Percentiles rank a stretch among this genome's conserved stretches.
These are phyloP conservation scores for Agrotis exclamationis DNA, from an alignment of 2,888 invertebrate genomes.

Conservation along the genomic window DNA sequence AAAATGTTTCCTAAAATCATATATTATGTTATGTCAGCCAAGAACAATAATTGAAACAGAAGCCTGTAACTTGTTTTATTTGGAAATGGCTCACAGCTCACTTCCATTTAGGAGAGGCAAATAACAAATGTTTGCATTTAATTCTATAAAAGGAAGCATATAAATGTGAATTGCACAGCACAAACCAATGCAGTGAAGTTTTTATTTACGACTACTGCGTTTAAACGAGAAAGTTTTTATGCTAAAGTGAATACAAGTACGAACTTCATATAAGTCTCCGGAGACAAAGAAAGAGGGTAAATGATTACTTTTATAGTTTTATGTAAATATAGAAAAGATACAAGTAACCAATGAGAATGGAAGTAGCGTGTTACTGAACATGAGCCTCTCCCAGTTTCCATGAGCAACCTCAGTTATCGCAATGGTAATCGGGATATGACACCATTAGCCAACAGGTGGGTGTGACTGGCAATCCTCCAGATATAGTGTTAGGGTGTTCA, in stretches of 20 bases:
- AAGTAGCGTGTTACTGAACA: constrained; percentile 26
- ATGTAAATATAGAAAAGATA: constrained; percentile 3
- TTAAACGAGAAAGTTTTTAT: constrained; percentile 46
- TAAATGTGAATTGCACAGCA: constrained; percentile 31
- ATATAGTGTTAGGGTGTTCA: constrained; percentile 30
- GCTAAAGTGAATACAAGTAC: constrained; percentile 28
- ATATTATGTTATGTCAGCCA: constrained; percentile 13
- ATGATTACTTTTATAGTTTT: constrained; percentile 9
- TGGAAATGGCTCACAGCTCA: constrained; percentile 32
- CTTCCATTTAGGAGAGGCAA: constrained; percentile 36
- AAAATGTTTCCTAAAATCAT: constrained; percentile 37
- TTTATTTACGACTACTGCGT: constrained; percentile 37
- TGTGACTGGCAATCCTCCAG: constrained; percentile 46
- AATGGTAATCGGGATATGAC: constrained; percentile 45
- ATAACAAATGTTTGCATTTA: constrained; percentile 42
- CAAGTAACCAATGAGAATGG: constrained; percentile 5
- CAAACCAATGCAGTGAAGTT: constrained; percentile 38
- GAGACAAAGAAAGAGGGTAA: constrained; percentile 20
- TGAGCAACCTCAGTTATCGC: constrained; percentile 22
- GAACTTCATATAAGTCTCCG: constrained; percentile 19
- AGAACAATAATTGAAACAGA: constrained; percentile 29
- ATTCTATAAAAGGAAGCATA: constrained; percentile 46
- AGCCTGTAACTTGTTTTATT: constrained; percentile 35
- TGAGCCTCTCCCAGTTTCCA: constrained; percentile 32
- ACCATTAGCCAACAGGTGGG: constrained; percentile 38